phyloP scores from a whole-genome alignment of 2,113 vertebrate species.

The Corythornis cristatus region DNA sequence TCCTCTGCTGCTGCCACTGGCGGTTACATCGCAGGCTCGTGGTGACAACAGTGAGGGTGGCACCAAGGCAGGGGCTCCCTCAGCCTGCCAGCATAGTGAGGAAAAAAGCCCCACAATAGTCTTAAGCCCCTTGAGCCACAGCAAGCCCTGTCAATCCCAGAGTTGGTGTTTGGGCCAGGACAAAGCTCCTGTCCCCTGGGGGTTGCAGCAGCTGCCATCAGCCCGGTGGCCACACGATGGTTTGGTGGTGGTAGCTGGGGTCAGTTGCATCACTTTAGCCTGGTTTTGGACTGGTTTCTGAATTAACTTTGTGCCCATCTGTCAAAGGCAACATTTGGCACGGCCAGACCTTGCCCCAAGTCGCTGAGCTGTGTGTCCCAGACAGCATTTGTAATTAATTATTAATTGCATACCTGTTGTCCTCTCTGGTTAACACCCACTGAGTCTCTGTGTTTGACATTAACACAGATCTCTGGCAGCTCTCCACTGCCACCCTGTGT shows the following conservation, averaged over 20 bases:
- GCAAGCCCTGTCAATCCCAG: neutral
- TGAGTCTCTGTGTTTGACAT: constrained; percentile 9
- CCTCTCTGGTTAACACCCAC: neutral
- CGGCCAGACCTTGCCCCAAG: neutral
- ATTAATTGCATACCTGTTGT: constrained; percentile 2
- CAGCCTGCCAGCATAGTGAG: neutral
- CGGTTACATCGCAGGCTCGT: fast-evolving
- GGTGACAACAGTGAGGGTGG: fast-evolving
- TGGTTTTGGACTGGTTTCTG: neutral
- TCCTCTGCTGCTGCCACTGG: neutral
- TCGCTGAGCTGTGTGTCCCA: neutral
- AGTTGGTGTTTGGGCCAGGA: neutral
- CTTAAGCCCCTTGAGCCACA: neutral
- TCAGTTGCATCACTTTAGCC: constrained; percentile 19
- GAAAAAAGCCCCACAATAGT: neutral
- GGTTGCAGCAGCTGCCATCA: neutral
- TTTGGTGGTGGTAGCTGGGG: neutral
- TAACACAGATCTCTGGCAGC: neutral
- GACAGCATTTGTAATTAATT: neutral
- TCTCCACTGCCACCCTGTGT: neutral
- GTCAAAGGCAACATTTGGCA: neutral
- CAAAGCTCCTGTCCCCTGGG: neutral
- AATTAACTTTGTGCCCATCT: neutral
- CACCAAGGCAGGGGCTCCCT: fast-evolving
- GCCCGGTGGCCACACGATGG: neutral